Evolutionary conservation across 1,140 invertebrate species (phyloP).

Genomic region (Atta cephalotes): DNA sequence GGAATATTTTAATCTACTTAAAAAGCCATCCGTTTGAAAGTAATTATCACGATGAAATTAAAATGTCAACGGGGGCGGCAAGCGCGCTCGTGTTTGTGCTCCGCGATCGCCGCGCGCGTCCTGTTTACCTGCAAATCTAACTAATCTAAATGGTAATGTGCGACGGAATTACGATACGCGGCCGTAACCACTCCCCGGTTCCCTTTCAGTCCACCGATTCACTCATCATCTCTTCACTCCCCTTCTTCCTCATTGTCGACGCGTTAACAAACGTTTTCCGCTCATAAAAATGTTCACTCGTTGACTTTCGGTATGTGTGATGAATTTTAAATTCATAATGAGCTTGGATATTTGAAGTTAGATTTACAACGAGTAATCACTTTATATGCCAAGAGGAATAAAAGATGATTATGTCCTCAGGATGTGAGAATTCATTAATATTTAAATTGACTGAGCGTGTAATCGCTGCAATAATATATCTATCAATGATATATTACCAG

Average conservation of each 20-base stretch:
- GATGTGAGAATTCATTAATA: neutral
- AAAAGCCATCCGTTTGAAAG: constrained; percentile 85
- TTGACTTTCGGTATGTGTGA: constrained; percentile 48
- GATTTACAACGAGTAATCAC: constrained; percentile 1
- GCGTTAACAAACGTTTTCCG: constrained; percentile 67
- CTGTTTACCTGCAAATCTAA: constrained; percentile 83
- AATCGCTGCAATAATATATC: neutral
- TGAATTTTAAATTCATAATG: constrained; percentile 18
- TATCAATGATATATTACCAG: neutral
- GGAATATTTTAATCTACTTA: constrained; percentile 86
- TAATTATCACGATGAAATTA: constrained; percentile 86
- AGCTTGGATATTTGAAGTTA: constrained; percentile 18
- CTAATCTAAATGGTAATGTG: constrained; percentile 84
- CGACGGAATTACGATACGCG: constrained; percentile 81
- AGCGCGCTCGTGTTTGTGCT: constrained; percentile 81
- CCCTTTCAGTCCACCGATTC: constrained; percentile 6
- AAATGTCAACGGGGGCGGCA: constrained; percentile 78
- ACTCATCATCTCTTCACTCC: neutral
- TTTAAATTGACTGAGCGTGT: neutral
- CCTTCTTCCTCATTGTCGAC: constrained; percentile 35
- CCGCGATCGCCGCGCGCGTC: constrained; percentile 80
- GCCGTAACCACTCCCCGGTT: neutral
- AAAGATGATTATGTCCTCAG: constrained; percentile 15
- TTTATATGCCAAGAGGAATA: constrained; percentile 10
- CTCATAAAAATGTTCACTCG: constrained; percentile 40